Base-by-base conservation (phyloP, 2,888 invertebrate species). In the Galerucella pusilla region DNA sequence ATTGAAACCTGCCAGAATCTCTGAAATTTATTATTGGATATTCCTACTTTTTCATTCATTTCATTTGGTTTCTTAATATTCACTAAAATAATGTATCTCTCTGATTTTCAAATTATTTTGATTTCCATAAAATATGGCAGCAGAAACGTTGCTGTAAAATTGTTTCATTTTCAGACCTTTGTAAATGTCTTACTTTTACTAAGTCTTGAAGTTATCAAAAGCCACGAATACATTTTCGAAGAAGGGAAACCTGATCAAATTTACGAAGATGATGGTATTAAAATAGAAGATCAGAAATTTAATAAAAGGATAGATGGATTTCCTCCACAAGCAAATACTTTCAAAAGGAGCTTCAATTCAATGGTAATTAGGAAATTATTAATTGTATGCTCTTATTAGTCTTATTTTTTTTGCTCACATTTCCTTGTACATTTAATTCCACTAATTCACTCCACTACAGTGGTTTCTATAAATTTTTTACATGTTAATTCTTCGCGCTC, bases 201-300 rank as follows among this genome's bases (percentile, higher is more conserved):
- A 14, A 11, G 59, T 35, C 67, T 72, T 2, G 49, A 66, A 35
- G 10, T 60, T 7, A 66, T 20, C 49, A 46, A 72, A 35, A 59
- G 59, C 45, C 59, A 60, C 46, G 52, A 59, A n/a, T 72, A 72
- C 35, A n/a, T 59, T 11, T 72, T 66, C 45, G 46, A 66, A 35
- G 72, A 72, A 14, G 66, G 60, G 7, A 42, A 52, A 49, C 28
- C 66, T 7, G 72, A 66, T 57, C 71, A 57, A 52, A 25, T 65
- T 12, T 67, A 60, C 49, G 72, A 72, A 42, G 72, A 72, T 10
- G 46, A 28, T 10, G 72, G 64, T 9, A 70, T 60, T 42, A 61
- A 46, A 63, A 7, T 66, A 9, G 57, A 65, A 9, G 65, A 71
- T 2, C 46, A 14, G 45, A 67, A 72, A 60, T 49, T 67, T 60